Evolutionary conservation across 2,113 vertebrate species (phyloP).

Genomic region (Dromas ardeola): DNA sequence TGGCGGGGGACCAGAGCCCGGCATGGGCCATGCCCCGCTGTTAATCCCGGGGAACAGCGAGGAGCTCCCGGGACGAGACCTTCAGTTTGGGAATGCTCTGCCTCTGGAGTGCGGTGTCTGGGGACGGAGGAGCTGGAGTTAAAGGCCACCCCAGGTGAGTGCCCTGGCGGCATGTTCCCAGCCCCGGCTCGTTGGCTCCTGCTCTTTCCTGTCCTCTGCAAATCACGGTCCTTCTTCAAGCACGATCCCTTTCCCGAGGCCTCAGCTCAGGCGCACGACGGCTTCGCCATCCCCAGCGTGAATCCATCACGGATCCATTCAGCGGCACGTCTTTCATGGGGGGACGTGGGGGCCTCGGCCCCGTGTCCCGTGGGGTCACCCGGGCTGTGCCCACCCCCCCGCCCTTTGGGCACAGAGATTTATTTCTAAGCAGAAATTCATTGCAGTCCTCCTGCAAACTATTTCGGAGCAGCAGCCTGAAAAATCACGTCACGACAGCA

Average conservation of each 20-base stretch:
- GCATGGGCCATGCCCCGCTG: rapidly evolving
- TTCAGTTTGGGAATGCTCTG: rapidly evolving
- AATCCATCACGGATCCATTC: rapidly evolving
- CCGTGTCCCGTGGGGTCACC: rapidly evolving
- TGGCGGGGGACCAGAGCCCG: rapidly evolving
- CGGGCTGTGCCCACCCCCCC: background rate
- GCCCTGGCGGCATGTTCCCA: rapidly evolving
- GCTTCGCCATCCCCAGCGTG: background rate
- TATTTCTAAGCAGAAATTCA: background rate
- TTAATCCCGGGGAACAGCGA: background rate
- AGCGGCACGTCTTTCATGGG: rapidly evolving
- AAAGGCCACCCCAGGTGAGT: background rate
- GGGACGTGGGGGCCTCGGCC: rapidly evolving
- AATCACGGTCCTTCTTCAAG: too few species aligned
- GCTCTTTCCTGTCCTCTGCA: background rate
- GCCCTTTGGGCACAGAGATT: background rate
- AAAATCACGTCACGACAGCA: rapidly evolving
- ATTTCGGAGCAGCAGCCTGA: background rate
- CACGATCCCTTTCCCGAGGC: background rate
- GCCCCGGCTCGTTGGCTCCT: background rate
- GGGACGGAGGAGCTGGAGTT: rapidly evolving
- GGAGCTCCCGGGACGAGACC: rapidly evolving
- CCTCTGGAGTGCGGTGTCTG: rapidly evolving
- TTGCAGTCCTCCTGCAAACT: background rate
- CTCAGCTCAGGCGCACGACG: background rate